Conservation (phyloP, 2,113 vertebrate genomes). For the Odocoileus hemionus region DNA sequence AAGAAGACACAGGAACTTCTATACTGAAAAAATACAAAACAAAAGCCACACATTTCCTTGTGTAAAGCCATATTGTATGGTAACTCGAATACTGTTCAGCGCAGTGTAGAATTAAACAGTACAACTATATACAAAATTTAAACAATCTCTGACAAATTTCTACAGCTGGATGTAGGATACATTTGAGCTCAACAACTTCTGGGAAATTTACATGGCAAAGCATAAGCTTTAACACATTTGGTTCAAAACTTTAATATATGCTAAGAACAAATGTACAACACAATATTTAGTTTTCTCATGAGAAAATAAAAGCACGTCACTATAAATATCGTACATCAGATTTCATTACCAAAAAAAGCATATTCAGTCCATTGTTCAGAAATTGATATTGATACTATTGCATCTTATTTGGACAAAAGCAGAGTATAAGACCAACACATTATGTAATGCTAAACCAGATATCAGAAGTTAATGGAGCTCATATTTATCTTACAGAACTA, state of each 20-base stretch:
- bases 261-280: conserved; percentile 81
- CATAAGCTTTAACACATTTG: conserved; percentile 82
- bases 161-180: conserved; percentile 82
- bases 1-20: conserved; percentile 91
- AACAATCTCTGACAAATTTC: conserved; percentile 83
- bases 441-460: conserved; percentile 71
- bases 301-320: conserved; percentile 77
- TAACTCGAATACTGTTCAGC: conserved; percentile 86
- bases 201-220: conserved; percentile 82
- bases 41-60: conserved; percentile 86
- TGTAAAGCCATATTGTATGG: conserved; percentile 85
- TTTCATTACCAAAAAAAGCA: conserved; percentile 74
- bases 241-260: conserved; percentile 80
- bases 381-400: conserved; percentile 73
- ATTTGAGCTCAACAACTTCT: conserved; percentile 82
- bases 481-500: conserved; percentile 75
- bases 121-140: conserved; percentile 86
- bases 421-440: conserved; percentile 73
- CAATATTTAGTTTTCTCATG: conserved; percentile 82
- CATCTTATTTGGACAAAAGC: conserved; percentile 72
- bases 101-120: conserved; percentile 84
- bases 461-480: conserved; percentile 75
- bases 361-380: conserved; percentile 69
- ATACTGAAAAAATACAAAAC: conserved; percentile 92
- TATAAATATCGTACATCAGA: conserved; percentile 78